Conservation (phyloP, 2,797 vertebrate species). For the Darevskia nairensis region DNA sequence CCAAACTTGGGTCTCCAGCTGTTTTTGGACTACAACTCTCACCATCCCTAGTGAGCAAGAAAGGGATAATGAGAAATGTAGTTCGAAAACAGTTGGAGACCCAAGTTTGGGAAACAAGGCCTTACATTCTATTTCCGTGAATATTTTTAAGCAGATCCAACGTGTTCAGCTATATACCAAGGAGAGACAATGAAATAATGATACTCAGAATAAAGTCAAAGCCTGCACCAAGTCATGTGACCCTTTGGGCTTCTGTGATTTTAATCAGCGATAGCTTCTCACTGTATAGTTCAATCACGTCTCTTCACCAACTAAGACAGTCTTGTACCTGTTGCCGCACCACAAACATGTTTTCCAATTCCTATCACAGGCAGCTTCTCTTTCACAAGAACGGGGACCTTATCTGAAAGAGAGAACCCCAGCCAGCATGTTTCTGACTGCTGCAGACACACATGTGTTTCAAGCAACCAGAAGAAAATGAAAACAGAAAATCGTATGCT, state of each 20-base stretch:
- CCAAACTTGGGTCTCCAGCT: too few relatives aligned
- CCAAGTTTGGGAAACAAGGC: too few relatives aligned
- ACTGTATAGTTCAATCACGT: neutral
- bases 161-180: neutral
- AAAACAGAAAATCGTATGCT: neutral
- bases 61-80: too few relatives aligned
- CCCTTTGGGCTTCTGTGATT: neutral
- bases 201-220: neutral
- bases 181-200: neutral
- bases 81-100: too few relatives aligned
- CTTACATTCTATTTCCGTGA: neutral
- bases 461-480: neutral
- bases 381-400: constrained; percentile 84
- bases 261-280: neutral
- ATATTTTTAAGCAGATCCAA: neutral
- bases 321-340: constrained; percentile 89
- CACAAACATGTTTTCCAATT: constrained; percentile 96
- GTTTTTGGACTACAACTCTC: too few relatives aligned
- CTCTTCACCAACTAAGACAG: neutral
- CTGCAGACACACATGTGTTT: neutral
- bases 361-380: constrained; percentile 86
- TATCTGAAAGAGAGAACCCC: constrained; percentile 75
- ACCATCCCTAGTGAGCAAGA: too few relatives aligned
- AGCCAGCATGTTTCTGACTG: neutral
- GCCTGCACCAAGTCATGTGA: neutral